A percentile compares a stretch with the other conserved stretches of the same genome.
These are phyloP conservation scores for Lepus europaeus DNA, from an alignment of 2,113 vertebrate genomes.

Conservation along the genomic window DNA sequence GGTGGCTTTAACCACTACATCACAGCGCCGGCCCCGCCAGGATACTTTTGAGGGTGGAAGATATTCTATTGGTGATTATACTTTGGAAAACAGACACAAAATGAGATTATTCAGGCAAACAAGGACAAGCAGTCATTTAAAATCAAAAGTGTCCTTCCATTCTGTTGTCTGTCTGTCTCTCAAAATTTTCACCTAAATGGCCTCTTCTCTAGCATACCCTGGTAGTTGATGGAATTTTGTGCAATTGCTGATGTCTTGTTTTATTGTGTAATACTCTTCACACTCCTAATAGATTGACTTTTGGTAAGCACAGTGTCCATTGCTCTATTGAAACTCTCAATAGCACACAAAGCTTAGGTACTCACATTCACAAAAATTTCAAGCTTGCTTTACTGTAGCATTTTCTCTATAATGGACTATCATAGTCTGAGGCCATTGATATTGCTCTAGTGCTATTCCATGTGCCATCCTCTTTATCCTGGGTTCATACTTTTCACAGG, in stretches of 20 bases:
- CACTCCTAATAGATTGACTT: neutral
- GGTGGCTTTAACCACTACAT: too few relatives aligned
- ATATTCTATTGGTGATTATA: constrained; percentile 4
- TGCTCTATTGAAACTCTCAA: constrained; percentile 50
- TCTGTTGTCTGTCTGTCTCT: neutral
- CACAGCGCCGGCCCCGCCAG: neutral
- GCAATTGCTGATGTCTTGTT: neutral
- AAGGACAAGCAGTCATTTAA: neutral
- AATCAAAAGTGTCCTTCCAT: neutral
- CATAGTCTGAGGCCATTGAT: neutral
- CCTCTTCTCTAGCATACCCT: constrained; percentile 1
- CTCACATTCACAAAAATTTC: neutral
- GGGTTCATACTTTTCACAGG: neutral
- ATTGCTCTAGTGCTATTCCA: neutral
- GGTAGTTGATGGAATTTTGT: constrained; percentile 26
- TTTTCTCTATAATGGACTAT: neutral
- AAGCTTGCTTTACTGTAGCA: neutral
- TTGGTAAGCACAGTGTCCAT: constrained; percentile 9
- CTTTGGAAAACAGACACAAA: neutral
- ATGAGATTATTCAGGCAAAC: neutral
- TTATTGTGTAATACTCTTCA: neutral
- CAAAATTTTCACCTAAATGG: neutral
- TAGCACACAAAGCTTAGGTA: neutral
- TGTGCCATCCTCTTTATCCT: neutral
- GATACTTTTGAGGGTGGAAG: neutral